Conservation (phyloP, 2,888 invertebrate genomes). For the Willowsia nigromaculata region DNA sequence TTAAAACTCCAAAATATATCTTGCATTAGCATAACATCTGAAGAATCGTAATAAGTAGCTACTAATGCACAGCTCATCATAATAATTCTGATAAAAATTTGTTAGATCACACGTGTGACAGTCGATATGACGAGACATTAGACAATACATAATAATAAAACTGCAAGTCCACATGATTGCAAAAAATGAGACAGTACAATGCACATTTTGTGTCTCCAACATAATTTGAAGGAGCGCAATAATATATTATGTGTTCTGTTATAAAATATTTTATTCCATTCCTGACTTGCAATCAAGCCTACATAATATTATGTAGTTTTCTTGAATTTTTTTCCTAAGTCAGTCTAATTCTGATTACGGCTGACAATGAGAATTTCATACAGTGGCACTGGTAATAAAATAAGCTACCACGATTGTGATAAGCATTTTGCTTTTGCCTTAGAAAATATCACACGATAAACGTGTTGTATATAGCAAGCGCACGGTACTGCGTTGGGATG, state of each 20-base stretch:
- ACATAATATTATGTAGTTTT: neutral
- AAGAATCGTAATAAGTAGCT: neutral
- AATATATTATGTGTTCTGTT: neutral
- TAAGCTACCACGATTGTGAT: neutral
- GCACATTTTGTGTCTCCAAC: neutral
- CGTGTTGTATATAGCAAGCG: neutral
- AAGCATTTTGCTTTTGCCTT: neutral
- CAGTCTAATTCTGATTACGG: neutral
- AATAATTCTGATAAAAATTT: neutral
- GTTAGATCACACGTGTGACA: neutral
- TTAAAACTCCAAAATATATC: no score
- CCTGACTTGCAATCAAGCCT: neutral
- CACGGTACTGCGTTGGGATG: constrained; percentile 39
- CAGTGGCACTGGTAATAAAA: neutral
- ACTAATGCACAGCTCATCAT: neutral
- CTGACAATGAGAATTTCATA: neutral
- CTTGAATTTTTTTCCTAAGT: neutral
- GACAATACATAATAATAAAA: neutral
- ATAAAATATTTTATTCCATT: no score
- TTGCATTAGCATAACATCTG: no score
- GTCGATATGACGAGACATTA: neutral
- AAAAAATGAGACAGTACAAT: neutral
- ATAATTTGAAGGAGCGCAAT: neutral
- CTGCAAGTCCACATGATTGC: neutral
- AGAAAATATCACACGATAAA: neutral